These are phyloP conservation scores for Agelas oroides DNA, from an alignment of 37 sponge, comb jelly and placozoan genomes.

Conservation along the genomic window DNA sequence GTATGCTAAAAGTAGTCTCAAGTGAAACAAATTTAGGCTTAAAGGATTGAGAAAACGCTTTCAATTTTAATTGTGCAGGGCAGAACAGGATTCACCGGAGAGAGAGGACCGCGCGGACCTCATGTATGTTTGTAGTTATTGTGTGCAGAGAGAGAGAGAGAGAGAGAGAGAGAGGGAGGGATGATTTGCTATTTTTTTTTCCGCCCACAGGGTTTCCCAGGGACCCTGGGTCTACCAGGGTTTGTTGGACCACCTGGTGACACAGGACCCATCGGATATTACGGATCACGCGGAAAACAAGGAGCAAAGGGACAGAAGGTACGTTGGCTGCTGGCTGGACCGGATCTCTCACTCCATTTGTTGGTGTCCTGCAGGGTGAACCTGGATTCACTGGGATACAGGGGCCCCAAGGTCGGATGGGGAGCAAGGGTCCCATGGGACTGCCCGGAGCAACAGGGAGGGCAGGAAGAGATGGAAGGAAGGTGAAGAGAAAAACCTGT, in stretches of 20 bases:
- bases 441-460: neutral
- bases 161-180: too few relatives aligned
- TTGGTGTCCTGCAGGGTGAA: conserved; percentile 1
- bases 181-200: too few relatives aligned
- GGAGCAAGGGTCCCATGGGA: neutral
- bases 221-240: conserved; percentile 30
- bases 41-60: too few relatives aligned
- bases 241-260: conserved; percentile 1
- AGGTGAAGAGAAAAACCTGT: neutral
- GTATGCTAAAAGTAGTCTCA: too few relatives aligned
- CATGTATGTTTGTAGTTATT: neutral
- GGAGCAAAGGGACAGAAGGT: conserved; percentile 40
- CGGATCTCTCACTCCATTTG: too few relatives aligned
- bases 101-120: conserved; percentile 28
- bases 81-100: conserved; percentile 46
- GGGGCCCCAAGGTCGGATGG: neutral
- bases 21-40: too few relatives aligned
- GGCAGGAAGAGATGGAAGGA: neutral
- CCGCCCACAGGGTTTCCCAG: too few relatives aligned
- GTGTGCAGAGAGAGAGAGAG: too few relatives aligned
- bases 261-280: conserved; percentile 22
- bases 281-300: conserved; percentile 28
- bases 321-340: too few relatives aligned
- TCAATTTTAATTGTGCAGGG: conserved; percentile 56
- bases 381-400: neutral